These are phyloP conservation scores for Odontesthes bonariensis DNA, from an alignment of 2,113 vertebrate genomes.

Conservation along the genomic window DNA sequence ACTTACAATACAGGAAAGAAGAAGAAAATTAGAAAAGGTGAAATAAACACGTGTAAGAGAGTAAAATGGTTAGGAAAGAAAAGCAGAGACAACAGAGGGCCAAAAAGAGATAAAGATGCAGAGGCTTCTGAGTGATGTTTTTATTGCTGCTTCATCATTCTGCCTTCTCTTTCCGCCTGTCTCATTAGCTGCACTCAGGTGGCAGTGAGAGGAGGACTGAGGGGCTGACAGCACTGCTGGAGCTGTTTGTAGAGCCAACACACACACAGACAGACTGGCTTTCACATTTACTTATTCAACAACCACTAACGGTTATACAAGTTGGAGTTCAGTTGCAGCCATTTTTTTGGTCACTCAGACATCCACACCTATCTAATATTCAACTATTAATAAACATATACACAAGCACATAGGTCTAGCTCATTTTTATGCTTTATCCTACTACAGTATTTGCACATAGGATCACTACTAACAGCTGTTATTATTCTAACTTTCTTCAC, in stretches of 20 bases:
- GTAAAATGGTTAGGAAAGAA: background rate
- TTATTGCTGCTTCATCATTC: conserved; percentile 16
- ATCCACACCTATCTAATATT: background rate
- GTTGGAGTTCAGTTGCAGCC: conserved; percentile 8
- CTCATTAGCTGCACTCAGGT: conserved; percentile 34
- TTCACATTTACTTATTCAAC: conserved; percentile 23
- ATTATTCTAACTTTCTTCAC: too few relatives aligned
- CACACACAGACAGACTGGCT: background rate
- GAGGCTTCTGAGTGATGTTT: conserved; percentile 48
- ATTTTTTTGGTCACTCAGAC: conserved; percentile 7
- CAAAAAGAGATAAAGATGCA: conserved; percentile 9
- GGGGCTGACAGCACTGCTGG: conserved; percentile 34
- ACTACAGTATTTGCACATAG: too few relatives aligned
- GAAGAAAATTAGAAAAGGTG: too few relatives aligned
- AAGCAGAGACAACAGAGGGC: background rate
- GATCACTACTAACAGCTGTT: too few relatives aligned
- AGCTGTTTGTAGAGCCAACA: conserved; percentile 13
- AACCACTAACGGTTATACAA: conserved; percentile 11
- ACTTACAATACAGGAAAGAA: too few relatives aligned
- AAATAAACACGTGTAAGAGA: background rate
- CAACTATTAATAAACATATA: background rate
- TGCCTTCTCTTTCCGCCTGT: conserved; percentile 32
- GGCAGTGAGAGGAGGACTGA: conserved; percentile 29
- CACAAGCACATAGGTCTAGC: too few relatives aligned
- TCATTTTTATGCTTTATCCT: too few relatives aligned